Conservation (phyloP, 2,888 invertebrate species). For the Rhagonycha lutea region DNA sequence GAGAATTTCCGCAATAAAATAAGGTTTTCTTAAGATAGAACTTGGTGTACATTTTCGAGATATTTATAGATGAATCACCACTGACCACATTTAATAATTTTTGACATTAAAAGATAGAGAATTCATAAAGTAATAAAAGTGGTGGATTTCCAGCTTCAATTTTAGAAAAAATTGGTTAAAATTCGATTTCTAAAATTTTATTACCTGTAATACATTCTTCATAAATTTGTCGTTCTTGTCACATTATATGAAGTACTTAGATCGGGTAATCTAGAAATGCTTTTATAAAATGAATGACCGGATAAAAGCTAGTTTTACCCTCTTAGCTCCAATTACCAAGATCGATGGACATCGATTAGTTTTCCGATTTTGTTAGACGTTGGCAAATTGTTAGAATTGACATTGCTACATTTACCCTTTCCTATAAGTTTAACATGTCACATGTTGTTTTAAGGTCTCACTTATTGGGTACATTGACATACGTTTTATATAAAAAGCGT, state of each 20-base stretch:
- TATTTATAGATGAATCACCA: too few relatives aligned
- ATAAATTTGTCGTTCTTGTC: neutral
- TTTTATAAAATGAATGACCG: slow-evolving; percentile 16
- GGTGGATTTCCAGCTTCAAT: neutral
- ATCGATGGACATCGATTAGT: slow-evolving; percentile 19
- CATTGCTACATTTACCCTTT: slow-evolving; percentile 4
- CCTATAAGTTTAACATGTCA: slow-evolving; percentile 1
- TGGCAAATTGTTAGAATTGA: slow-evolving; percentile 16
- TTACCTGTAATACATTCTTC: neutral
- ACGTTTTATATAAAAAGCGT: neutral
- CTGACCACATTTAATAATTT: neutral
- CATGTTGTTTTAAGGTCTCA: slow-evolving; percentile 2
- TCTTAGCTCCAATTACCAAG: slow-evolving; percentile 21
- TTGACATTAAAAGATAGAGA: neutral
- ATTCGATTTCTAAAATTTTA: neutral
- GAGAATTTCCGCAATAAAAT: neutral
- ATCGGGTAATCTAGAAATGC: neutral
- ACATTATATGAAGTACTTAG: neutral
- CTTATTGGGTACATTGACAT: neutral
- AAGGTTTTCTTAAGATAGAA: neutral
- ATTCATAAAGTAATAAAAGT: neutral
- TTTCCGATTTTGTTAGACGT: slow-evolving; percentile 16
- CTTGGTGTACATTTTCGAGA: neutral
- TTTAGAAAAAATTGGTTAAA: neutral
- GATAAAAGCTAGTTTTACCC: slow-evolving; percentile 18